Evolutionary conservation across 2,888 invertebrate species (phyloP), one percentile per base, ranked within the genome.

Genomic region (Lathronympha strigana): DNA sequence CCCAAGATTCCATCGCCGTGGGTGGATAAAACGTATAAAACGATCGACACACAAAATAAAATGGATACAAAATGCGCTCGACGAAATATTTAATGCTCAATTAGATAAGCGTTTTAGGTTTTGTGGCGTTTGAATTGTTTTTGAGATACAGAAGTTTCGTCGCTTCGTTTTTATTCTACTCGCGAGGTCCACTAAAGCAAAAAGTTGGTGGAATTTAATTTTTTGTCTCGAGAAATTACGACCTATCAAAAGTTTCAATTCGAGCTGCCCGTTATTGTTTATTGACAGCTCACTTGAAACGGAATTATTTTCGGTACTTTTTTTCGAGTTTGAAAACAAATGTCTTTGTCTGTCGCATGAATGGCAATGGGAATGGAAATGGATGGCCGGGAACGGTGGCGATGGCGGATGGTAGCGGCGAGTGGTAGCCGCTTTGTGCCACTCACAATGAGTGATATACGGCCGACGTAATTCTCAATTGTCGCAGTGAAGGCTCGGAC

Each of bases 61-160:
- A 86, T 84, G 79, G 83, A 88, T 87, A 90, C 89, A 89, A 90
- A 90, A 89, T 89, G 85, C 82, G 82, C 86, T 87, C 90, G 88
- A 88, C 84, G 91, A 92, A 89, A 88, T 90, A 88, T 89, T 90
- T 90, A 90, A 90, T 89, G 86, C 90, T 90, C 89, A 91, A 90
- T 90, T 91, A 90, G 90, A 90, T 90, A 90, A 90, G 87, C 88
- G 87, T 88, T 90, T 88, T 89, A 82, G 87, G 85, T 87, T 90
- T 86, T 85, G 87, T 88, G 84, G 83, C 83, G 86, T 86, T 87
- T 82, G 86, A 87, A 89, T 89, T 88, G 89, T 90, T 88, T 87
- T 84, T 73, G 79, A 84, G 83, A 83, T 84, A 84, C 67, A 66
- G 50, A 51, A 49, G 61, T 63, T 68, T 67, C 67, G 61, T 54